Evolutionary conservation across 2,113 vertebrate genomes (phyloP), one percentile per base, ranked within the genome.

Genomic region (Tor tambroides): DNA sequence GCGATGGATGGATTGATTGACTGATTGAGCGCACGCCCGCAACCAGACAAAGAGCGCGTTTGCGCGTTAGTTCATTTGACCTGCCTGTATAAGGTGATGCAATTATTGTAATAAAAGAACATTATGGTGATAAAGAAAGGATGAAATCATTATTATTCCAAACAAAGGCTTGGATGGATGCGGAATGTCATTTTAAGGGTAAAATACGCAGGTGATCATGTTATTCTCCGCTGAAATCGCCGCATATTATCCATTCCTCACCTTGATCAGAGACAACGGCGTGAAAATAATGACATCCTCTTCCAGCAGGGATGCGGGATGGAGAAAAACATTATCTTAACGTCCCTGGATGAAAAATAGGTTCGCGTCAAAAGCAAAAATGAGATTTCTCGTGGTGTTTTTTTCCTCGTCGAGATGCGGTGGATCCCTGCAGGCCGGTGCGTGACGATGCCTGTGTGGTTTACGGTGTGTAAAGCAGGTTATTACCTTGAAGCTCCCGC

Each of bases 401-500:
- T 28, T 56, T 30, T 17, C 19, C 8, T 59, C 59, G 79, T 54
- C 86, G 69, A 84, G 80, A 77, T 77, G 88, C 88, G 69, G 85
- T 72, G 26, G 80, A 26, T 82, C 69, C 41, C 72, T 35, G 51
- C 83, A 75, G 83, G 77, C 86, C 84, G 76, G 89, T 84, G 86
- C 77, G 89, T 80, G 72, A 69, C 63, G 84, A 78, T 80, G 85
- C 26, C 86, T 86, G 83, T 51, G 85, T 82, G 81, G 75, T 71
- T 90, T 32, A 75, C 84, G 72, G 89, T 89, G 89, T 86, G 74
- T 88, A 49, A 51, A 76, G 80, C 86, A 87, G 80, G 85, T 83
- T 86, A 84, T 78, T 80, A 87, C 89, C 88, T 89, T 81, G 69
- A 87, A 84, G 89, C 87, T 75, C 87, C 86, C 84, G 87, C 69